These are phyloP conservation scores for Oegoconia quadripuncta DNA, from an alignment of 2,888 invertebrate species.

Conservation along the genomic window DNA sequence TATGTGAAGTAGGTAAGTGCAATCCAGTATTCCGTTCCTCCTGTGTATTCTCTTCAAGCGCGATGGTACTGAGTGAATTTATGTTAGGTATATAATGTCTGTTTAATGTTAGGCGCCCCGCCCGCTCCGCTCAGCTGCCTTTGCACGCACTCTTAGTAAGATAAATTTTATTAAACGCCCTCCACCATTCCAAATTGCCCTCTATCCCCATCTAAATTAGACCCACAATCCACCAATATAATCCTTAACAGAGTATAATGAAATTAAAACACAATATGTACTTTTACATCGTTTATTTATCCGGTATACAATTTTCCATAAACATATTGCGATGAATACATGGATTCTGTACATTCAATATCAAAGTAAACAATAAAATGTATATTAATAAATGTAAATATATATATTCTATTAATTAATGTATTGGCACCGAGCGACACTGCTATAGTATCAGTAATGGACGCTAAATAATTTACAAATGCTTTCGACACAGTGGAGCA, in stretches of 20 bases:
- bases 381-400: slow-evolving; percentile 66
- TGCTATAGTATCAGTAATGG: slow-evolving; percentile 51
- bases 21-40: too few relatives aligned
- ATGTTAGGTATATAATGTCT: background rate
- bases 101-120: background rate
- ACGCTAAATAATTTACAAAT: slow-evolving; percentile 39
- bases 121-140: slow-evolving; percentile 23
- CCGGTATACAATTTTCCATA: slow-evolving; percentile 68
- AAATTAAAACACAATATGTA: slow-evolving; percentile 39
- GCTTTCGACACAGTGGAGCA: background rate
- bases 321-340: slow-evolving; percentile 68
- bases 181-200: slow-evolving; percentile 20
- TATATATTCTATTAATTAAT: slow-evolving; percentile 53
- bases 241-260: slow-evolving; percentile 26
- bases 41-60: too few relatives aligned
- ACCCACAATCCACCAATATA: slow-evolving; percentile 1
- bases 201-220: slow-evolving; percentile 12
- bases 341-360: slow-evolving; percentile 69
- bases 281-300: slow-evolving; percentile 60
- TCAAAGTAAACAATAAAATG: slow-evolving; percentile 71
- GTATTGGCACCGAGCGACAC: slow-evolving; percentile 67
- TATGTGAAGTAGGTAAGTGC: too few relatives aligned
- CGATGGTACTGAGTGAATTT: background rate
- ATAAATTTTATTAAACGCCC: slow-evolving; percentile 50
- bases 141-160: slow-evolving; percentile 41